Evolutionary conservation across 2,113 vertebrate species (phyloP).

Genomic region (Lethenteron camtschaticum): DNA sequence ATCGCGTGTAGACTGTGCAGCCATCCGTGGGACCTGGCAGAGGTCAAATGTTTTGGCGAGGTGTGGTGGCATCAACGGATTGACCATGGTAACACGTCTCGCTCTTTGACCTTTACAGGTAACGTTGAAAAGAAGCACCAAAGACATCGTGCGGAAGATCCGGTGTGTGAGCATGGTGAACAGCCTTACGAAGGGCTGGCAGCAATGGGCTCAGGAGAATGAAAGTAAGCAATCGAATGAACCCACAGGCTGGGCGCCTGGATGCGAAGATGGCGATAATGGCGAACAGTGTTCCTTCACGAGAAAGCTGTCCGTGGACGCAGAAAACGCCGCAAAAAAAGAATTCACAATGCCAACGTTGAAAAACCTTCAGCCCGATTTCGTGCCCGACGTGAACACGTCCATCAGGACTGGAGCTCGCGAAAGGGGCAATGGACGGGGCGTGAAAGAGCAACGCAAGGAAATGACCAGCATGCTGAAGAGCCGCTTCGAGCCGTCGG

Average conservation of each 20-base stretch:
- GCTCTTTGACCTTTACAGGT: neutral
- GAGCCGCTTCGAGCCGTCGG: neutral
- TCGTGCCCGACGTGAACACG: neutral
- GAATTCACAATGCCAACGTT: no score
- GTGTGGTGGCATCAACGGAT: no score
- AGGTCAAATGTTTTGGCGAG: no score
- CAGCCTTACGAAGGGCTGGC: slow-evolving; percentile 30
- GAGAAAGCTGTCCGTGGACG: no score
- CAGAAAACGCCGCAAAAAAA: no score
- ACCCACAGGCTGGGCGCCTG: slow-evolving; percentile 27
- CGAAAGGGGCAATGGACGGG: neutral
- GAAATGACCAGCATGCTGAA: neutral
- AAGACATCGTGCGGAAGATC: slow-evolving; percentile 22
- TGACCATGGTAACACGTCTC: no score
- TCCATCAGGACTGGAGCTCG: neutral
- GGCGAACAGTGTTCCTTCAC: no score
- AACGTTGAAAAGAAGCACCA: slow-evolving; percentile 15
- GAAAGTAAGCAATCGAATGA: slow-evolving; percentile 21
- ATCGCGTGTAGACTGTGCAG: no score
- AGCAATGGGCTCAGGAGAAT: slow-evolving; percentile 28
- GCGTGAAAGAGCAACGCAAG: neutral
- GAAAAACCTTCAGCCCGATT: no score
- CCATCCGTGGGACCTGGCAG: no score
- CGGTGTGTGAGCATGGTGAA: slow-evolving; percentile 24
- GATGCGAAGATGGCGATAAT: slow-evolving; percentile 15